These are phyloP conservation scores for Dromaius novaehollandiae DNA, from an alignment of 2,113 vertebrate genomes.

Conservation along the genomic window DNA sequence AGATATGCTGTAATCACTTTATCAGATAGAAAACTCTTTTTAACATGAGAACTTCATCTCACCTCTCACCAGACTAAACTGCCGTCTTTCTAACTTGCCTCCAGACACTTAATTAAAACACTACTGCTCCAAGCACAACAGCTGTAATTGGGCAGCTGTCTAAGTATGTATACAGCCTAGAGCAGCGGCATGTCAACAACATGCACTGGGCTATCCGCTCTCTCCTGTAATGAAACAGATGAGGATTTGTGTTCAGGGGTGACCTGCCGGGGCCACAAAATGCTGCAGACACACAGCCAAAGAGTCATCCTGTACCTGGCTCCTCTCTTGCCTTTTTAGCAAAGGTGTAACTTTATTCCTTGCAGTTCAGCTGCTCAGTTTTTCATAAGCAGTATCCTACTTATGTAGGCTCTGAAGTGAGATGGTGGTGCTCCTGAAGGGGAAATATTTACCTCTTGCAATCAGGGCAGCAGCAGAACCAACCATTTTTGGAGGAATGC, in stretches of 20 bases:
- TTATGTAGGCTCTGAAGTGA: background rate
- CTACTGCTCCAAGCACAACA: background rate
- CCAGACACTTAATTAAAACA: fast-evolving
- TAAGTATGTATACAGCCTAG: background rate
- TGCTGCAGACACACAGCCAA: background rate
- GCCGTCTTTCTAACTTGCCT: background rate
- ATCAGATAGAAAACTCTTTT: background rate
- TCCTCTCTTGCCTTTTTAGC: background rate
- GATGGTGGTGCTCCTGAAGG: background rate
- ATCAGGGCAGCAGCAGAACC: background rate
- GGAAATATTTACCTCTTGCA: background rate
- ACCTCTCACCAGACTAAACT: background rate
- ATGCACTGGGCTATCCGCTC: background rate
- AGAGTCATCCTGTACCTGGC: fast-evolving
- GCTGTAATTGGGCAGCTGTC: background rate
- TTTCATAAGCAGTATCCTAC: background rate
- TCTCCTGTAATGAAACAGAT: background rate
- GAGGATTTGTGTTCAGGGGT: background rate
- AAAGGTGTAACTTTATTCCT: background rate
- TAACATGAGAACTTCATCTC: background rate
- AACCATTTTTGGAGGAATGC: background rate
- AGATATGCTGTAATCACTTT: background rate
- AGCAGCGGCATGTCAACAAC: background rate
- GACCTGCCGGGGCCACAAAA: background rate
- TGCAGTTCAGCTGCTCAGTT: background rate